These are phyloP conservation scores for Balearica regulorum DNA, from an alignment of 2,797 vertebrate genomes.

Conservation along the genomic window DNA sequence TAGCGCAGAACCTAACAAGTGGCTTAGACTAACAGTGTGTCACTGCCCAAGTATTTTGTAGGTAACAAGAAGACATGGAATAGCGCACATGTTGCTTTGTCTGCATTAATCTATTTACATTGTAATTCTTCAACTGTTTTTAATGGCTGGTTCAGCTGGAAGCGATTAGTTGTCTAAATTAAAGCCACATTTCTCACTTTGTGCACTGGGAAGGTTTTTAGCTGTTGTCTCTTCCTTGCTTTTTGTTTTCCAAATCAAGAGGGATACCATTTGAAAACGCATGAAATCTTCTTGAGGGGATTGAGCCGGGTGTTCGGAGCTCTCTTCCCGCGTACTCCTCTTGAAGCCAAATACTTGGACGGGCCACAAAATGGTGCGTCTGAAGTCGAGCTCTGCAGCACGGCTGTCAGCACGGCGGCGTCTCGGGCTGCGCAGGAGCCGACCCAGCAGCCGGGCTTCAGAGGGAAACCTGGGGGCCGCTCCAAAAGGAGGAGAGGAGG, in stretches of 20 bases:
- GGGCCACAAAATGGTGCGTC: background rate
- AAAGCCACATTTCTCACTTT: slow-evolving; percentile 66
- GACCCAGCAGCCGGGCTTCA: background rate
- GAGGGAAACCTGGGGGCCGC: background rate
- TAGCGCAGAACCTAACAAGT: slow-evolving; percentile 62
- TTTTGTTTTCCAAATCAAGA: slow-evolving; percentile 2
- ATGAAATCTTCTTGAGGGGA: background rate
- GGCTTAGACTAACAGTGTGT: slow-evolving; percentile 63
- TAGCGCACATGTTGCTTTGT: slow-evolving; percentile 62
- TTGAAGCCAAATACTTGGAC: background rate
- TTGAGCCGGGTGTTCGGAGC: background rate
- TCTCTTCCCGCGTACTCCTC: rapidly evolving
- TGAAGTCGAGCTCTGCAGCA: background rate
- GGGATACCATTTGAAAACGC: background rate
- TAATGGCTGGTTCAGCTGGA: slow-evolving; percentile 66
- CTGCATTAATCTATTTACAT: slow-evolving; percentile 69
- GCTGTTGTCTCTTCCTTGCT: background rate
- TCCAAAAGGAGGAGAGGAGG: background rate
- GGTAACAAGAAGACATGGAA: slow-evolving; percentile 52
- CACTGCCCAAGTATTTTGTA: slow-evolving; percentile 60
- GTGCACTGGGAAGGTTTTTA: background rate
- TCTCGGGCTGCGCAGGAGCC: background rate
- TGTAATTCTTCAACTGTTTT: slow-evolving; percentile 66
- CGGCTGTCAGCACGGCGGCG: background rate
- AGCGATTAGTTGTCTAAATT: slow-evolving; percentile 65